Percentiles rank a stretch among this genome's conserved stretches.
Evolutionary conservation across 2,888 invertebrate genomes (phyloP).

Genomic region (Cataglyphis livida): DNA sequence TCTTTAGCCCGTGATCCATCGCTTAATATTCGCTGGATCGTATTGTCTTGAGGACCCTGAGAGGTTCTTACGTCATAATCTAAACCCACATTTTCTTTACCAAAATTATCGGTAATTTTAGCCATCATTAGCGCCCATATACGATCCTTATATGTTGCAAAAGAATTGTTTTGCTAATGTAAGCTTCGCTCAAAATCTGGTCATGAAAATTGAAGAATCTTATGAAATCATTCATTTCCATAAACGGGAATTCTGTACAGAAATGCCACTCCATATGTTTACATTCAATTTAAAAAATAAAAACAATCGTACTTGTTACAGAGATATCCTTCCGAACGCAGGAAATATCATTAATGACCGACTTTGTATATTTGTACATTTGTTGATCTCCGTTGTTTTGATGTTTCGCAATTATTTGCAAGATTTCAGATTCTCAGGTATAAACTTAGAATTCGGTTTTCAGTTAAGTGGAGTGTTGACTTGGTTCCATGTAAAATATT

Average conservation of each 20-base stretch:
- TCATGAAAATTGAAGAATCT: not conserved
- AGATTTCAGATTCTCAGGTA: not conserved
- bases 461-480: not conserved
- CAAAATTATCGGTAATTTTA: slow-evolving; percentile 10
- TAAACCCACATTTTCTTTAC: not conserved
- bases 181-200: not conserved
- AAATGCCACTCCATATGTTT: not conserved
- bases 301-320: not conserved
- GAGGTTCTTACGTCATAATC: slow-evolving; percentile 15
- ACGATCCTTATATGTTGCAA: not conserved
- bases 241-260: not conserved
- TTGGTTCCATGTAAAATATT: not conserved
- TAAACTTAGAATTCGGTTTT: not conserved
- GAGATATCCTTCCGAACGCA: not conserved
- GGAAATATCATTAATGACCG: not conserved
- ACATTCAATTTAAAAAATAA: not conserved
- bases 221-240: not conserved
- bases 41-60: not conserved
- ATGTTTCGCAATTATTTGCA: not conserved
- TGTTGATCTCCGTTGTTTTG: not conserved
- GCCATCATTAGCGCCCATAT: not conserved
- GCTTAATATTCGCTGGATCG: not conserved
- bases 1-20: not conserved
- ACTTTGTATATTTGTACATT: not conserved
- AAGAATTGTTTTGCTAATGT: not conserved